Evolutionary conservation across 2,888 invertebrate species (phyloP).

Genomic region (Oscheius sp.): DNA sequence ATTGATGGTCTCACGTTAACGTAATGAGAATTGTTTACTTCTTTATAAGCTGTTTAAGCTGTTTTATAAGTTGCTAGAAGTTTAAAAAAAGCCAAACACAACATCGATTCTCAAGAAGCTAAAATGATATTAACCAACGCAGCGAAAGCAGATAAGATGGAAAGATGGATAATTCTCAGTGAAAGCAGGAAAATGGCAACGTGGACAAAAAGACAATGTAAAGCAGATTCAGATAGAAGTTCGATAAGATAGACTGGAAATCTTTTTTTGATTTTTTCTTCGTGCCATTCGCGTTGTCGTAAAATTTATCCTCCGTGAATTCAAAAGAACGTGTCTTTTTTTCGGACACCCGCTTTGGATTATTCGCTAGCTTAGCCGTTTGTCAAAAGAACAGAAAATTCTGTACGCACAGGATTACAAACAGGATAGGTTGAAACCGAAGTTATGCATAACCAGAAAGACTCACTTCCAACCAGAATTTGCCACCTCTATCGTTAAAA

Average conservation of each 20-base stretch:
- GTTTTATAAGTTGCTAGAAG: too few species aligned
- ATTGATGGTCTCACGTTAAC: too few species aligned
- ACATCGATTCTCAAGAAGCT: too few species aligned
- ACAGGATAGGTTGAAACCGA: neutral
- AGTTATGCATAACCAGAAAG: neutral
- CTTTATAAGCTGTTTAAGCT: too few species aligned
- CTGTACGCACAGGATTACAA: neutral
- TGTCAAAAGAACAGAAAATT: neutral
- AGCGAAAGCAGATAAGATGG: neutral
- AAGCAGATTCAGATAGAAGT: too few species aligned
- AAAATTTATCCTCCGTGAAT: too few species aligned
- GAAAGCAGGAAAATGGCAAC: neutral
- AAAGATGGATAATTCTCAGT: neutral
- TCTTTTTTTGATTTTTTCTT: too few species aligned
- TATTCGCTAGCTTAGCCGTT: conserved; percentile 1
- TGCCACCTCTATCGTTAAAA: conserved; percentile 61
- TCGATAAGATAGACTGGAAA: too few species aligned
- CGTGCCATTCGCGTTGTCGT: too few species aligned
- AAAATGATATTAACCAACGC: conserved; percentile 23
- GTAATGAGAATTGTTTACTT: too few species aligned
- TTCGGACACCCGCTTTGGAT: conserved; percentile 3
- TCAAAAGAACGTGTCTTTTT: conserved; percentile 13
- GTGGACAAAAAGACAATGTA: too few species aligned
- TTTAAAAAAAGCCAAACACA: too few species aligned
- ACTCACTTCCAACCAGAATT: conserved; percentile 62